A percentile compares a stretch with the other conserved stretches of the same genome.
phyloP scores from a whole-genome alignment of 1,140 invertebrate species.

The Zaprionus nigranus region DNA sequence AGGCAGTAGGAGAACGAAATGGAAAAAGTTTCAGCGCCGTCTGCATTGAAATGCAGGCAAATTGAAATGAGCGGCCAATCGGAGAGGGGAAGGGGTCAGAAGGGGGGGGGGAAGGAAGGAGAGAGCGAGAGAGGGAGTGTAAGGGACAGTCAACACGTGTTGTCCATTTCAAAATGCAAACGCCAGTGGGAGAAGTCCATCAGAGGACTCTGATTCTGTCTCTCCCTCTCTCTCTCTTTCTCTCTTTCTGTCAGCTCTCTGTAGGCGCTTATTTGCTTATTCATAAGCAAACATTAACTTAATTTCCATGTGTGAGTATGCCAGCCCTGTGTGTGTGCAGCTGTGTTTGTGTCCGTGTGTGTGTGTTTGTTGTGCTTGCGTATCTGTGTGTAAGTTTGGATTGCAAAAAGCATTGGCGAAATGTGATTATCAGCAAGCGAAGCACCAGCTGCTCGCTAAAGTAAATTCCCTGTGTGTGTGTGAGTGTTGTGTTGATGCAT shows the following conservation, averaged over 20 bases:
- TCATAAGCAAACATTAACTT: conserved; percentile 84
- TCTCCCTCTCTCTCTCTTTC: neutral
- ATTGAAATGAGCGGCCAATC: conserved; percentile 67
- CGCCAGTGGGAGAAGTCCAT: conserved; percentile 69
- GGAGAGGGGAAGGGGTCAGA: neutral
- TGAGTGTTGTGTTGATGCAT: neutral
- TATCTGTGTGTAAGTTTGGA: conserved; percentile 16
- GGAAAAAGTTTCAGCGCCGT: conserved; percentile 70
- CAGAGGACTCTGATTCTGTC: conserved; percentile 38
- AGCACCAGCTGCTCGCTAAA: conserved; percentile 71
- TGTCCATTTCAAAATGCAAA: conserved; percentile 82
- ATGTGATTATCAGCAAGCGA: conserved; percentile 74
- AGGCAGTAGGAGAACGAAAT: conserved; percentile 42
- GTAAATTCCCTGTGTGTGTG: conserved; percentile 18
- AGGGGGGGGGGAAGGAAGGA: neutral
- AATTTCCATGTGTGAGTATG: conserved; percentile 69
- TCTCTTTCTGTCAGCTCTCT: conserved; percentile 29
- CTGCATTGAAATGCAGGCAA: conserved; percentile 80
- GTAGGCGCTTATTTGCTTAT: conserved; percentile 82
- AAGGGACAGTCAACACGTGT: conserved; percentile 58
- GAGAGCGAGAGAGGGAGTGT: neutral
- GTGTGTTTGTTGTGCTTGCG: conserved; percentile 1
- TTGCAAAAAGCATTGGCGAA: conserved; percentile 71
- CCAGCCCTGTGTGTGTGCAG: neutral
- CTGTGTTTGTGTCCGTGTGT: conserved; percentile 5